Evolutionary conservation across 1,140 invertebrate genomes (phyloP).

Genomic region (Leucophenga varia): DNA sequence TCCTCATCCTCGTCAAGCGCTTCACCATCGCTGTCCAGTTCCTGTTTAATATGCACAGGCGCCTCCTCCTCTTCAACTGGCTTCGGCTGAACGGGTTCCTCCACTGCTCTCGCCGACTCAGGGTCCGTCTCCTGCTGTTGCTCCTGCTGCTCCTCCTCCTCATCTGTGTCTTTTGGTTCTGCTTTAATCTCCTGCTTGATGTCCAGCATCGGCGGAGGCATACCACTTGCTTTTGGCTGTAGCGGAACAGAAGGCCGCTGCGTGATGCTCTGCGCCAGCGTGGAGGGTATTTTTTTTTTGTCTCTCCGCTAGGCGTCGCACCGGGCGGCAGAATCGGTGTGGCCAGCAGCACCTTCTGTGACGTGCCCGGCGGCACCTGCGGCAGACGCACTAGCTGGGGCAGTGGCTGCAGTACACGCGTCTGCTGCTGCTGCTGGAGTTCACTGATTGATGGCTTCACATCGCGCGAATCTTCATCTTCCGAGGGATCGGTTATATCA

Average conservation of each 20-base stretch:
- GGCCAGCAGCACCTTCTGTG: slow-evolving; percentile 46
- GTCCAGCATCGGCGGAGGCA: slow-evolving; percentile 40
- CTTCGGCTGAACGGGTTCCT: slow-evolving; percentile 7
- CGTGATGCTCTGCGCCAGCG: slow-evolving; percentile 39
- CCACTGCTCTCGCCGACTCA: neutral
- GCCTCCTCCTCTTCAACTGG: slow-evolving; percentile 5
- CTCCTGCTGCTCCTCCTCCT: slow-evolving; percentile 15
- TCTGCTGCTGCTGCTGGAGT: slow-evolving; percentile 19
- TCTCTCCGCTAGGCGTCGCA: slow-evolving; percentile 22
- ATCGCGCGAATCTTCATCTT: slow-evolving; percentile 11
- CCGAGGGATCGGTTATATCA: slow-evolving; percentile 11
- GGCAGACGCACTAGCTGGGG: slow-evolving; percentile 23
- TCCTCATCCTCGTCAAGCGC: slow-evolving; percentile 19
- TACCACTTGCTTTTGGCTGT: slow-evolving; percentile 9
- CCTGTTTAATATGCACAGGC: slow-evolving; percentile 18
- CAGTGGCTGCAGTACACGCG: neutral
- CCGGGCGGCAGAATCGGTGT: slow-evolving; percentile 39
- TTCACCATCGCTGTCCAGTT: slow-evolving; percentile 20
- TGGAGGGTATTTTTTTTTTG: slow-evolving; percentile 44
- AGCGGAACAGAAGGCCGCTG: slow-evolving; percentile 13
- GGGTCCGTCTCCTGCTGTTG: too few species aligned
- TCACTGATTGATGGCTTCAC: slow-evolving; percentile 32
- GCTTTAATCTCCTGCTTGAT: slow-evolving; percentile 45
- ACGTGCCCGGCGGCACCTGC: slow-evolving; percentile 29
- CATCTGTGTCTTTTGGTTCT: slow-evolving; percentile 27